Percentiles rank a stretch among this genome's conserved stretches.
These are phyloP conservation scores for Latrodectus geometricus DNA, from an alignment of 1,140 invertebrate species.

Conservation along the genomic window DNA sequence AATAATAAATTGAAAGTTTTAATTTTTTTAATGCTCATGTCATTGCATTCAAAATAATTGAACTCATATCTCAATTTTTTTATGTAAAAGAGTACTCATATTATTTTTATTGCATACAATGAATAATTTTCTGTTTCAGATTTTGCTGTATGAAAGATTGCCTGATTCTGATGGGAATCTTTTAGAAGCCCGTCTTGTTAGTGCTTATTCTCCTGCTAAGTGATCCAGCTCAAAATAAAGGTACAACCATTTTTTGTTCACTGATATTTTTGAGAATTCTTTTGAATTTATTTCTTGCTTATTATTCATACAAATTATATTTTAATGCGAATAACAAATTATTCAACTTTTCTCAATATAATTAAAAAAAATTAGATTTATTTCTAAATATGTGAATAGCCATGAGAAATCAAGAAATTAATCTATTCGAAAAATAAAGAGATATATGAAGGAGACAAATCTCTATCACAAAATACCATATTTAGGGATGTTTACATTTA, in stretches of 20 bases:
- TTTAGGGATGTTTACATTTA: too few relatives aligned
- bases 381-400: too few relatives aligned
- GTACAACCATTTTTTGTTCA: conserved; percentile 34
- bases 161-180: conserved; percentile 13
- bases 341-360: too few relatives aligned
- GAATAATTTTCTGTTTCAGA: not conserved
- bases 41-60: not conserved
- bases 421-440: too few relatives aligned
- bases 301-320: too few relatives aligned
- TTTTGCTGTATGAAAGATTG: conserved; percentile 64
- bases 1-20: not conserved
- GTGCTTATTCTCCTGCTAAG: conserved; percentile 71
- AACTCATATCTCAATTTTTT: not conserved
- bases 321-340: too few relatives aligned
- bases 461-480: too few relatives aligned
- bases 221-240: conserved; percentile 66
- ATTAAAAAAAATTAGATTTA: too few relatives aligned
- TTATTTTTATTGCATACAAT: not conserved
- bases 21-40: not conserved
- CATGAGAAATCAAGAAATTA: too few relatives aligned
- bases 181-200: conserved; percentile 71
- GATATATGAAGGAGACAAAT: too few relatives aligned
- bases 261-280: too few relatives aligned
- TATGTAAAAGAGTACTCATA: not conserved
- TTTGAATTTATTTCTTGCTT: too few relatives aligned